Evolutionary conservation across 1,140 invertebrate genomes (phyloP).

Genomic region (Lanistes nyassanus): DNA sequence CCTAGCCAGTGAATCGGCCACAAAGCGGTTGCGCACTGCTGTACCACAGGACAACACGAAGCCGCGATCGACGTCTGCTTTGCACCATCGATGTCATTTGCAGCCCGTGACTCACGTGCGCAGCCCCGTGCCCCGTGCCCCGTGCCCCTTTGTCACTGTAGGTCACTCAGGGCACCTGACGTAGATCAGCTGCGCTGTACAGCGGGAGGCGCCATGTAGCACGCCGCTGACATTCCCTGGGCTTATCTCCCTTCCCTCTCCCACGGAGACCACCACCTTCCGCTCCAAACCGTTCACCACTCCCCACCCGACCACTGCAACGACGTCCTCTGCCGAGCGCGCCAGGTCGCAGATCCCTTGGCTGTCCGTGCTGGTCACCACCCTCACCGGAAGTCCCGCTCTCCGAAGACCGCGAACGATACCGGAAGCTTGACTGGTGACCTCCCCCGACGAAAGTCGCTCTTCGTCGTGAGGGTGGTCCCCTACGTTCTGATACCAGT

Average conservation of each 20-base stretch:
- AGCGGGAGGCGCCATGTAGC: slow-evolving; percentile 19
- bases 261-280: slow-evolving; percentile 25
- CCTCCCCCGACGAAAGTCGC: background rate
- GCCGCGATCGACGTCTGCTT: no score
- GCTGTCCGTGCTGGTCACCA: slow-evolving; percentile 3
- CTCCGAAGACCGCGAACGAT: slow-evolving; percentile 5
- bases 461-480: background rate
- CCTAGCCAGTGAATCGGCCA: no score
- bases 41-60: no score
- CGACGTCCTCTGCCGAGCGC: background rate
- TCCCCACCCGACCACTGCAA: slow-evolving; percentile 19
- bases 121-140: no score
- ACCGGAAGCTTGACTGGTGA: background rate
- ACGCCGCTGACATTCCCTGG: slow-evolving; percentile 8
- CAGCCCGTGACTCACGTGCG: no score
- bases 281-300: slow-evolving; percentile 20
- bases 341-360: background rate
- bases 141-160: background rate
- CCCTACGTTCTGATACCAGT: slow-evolving; percentile 13
- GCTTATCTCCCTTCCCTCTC: slow-evolving; percentile 7
- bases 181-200: slow-evolving; percentile 20
- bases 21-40: no score
- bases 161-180: slow-evolving; percentile 10
- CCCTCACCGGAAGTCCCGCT: background rate
- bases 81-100: no score